Base-by-base conservation (phyloP, 2,113 vertebrate species). In the Pygoscelis antarcticus region DNA sequence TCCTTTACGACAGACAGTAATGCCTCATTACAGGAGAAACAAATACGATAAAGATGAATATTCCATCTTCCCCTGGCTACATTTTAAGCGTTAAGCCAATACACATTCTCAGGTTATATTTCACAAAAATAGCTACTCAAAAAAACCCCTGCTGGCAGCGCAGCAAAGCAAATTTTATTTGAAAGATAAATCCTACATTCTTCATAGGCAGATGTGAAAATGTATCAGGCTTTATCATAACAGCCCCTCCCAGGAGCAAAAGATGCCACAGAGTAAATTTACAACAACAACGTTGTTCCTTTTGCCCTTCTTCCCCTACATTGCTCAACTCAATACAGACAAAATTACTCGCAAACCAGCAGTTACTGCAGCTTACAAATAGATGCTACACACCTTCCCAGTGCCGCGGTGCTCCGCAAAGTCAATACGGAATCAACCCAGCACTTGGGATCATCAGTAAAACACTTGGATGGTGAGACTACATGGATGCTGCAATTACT, bases 31-130 rank as follows among this genome's bases (percentile, higher is more conserved):
- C 6, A 4, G 79, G 76, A 77, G 91, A 92, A 96, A 83, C 86
- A 86, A 95, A 90, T 70, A 83, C 86, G 90, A 90, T 94, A 83
- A 94, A 91, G 97, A 95, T 51, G 68, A 95, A 95, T 91, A 89
- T 94, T 91, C 79, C 86, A 65, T 47, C 91, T 92, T 95, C 92
- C 92, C 89, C 61, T 21, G 47, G 89, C 86, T 96, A 68, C 62
- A 16, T 88, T 93, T 94, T 77, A 84, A 76, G 64, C 58, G 65
- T 76, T 76, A 91, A 93, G 79, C 72, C 96, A 94, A 85, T 65
- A 93, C 62, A 87, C 95, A 96, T 65, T 78, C 87, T 66, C n/a
- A 15, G 90, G 76, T 91, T 87, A 29, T 96, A 85, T 94, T 92
- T 92, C 93, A 90, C 57, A 75, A 89, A 93, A 96, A 96, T 32